These are phyloP conservation scores for Patella pellucida DNA, from an alignment of 2,888 invertebrate species.

Conservation along the genomic window DNA sequence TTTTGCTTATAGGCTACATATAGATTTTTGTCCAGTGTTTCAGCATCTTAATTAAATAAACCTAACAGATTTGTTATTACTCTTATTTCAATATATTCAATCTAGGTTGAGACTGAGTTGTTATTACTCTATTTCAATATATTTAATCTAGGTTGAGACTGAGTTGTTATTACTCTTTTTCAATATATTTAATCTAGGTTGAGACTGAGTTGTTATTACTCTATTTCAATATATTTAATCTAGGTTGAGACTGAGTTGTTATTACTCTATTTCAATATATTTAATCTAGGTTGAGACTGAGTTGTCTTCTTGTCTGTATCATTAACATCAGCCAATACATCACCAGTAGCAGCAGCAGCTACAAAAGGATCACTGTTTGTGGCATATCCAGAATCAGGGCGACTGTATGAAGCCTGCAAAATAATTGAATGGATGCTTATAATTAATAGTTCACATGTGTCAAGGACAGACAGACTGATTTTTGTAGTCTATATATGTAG, in stretches of 20 bases:
- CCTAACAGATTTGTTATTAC: no score
- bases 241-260: background rate
- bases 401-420: slow-evolving; percentile 50
- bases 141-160: slow-evolving; percentile 2
- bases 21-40: no score
- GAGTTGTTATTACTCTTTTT: background rate
- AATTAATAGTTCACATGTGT: background rate
- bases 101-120: no score
- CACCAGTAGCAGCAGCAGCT: slow-evolving; percentile 58
- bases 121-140: background rate
- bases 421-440: background rate
- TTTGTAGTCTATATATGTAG: background rate
- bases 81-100: no score
- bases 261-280: background rate
- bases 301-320: slow-evolving; percentile 12
- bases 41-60: no score
- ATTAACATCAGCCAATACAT: slow-evolving; percentile 56
- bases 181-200: background rate
- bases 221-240: background rate
- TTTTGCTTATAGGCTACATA: no score
- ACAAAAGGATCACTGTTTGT: slow-evolving; percentile 52
- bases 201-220: slow-evolving; percentile 12
- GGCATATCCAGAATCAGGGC: slow-evolving; percentile 44
- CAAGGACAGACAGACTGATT: background rate
- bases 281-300: background rate